These are phyloP conservation scores for Poeciliopsis infans DNA, from an alignment of 2,797 vertebrate species.

Conservation along the genomic window DNA sequence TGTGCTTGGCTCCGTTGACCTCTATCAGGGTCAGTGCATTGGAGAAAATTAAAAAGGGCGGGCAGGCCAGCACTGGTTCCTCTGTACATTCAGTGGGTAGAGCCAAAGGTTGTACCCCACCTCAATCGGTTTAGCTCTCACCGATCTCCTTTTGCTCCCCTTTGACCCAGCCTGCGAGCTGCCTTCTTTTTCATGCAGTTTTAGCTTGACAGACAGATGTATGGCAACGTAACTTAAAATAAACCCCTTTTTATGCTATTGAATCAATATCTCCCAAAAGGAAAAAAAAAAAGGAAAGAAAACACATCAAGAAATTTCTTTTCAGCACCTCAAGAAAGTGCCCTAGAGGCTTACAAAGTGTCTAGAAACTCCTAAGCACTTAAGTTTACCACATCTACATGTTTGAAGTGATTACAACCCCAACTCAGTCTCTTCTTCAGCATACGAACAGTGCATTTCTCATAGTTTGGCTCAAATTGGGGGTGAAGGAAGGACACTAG, in stretches of 20 bases:
- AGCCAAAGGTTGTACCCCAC: constrained; percentile 47
- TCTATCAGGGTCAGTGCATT: constrained; percentile 72
- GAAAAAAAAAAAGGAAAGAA: constrained; percentile 44
- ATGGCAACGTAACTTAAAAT: constrained; percentile 59
- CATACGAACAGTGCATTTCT: constrained; percentile 76
- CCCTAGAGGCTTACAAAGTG: constrained; percentile 63
- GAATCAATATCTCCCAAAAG: constrained; percentile 63
- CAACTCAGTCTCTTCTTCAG: constrained; percentile 56
- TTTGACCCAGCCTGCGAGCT: constrained; percentile 59
- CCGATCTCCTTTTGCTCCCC: constrained; percentile 37
- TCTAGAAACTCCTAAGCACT: constrained; percentile 71
- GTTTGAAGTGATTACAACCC: constrained; percentile 67
- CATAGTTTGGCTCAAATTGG: constrained; percentile 71
- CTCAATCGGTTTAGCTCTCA: constrained; percentile 53
- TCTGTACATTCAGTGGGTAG: constrained; percentile 80
- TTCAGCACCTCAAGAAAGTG: constrained; percentile 65
- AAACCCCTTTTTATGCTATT: constrained; percentile 67
- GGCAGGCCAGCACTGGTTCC: constrained; percentile 67
- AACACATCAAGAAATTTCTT: constrained; percentile 63
- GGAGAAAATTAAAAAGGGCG: constrained; percentile 54
- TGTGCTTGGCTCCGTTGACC: constrained; percentile 68
- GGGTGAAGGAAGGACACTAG: constrained; percentile 55
- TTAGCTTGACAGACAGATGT: constrained; percentile 58
- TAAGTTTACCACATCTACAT: constrained; percentile 66
- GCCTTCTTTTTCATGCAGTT: constrained; percentile 69